A percentile compares a stretch with the other conserved stretches of the same genome.
Evolutionary conservation across 2,888 invertebrate species (phyloP).

Genomic region (Notocelia uddmanniana): DNA sequence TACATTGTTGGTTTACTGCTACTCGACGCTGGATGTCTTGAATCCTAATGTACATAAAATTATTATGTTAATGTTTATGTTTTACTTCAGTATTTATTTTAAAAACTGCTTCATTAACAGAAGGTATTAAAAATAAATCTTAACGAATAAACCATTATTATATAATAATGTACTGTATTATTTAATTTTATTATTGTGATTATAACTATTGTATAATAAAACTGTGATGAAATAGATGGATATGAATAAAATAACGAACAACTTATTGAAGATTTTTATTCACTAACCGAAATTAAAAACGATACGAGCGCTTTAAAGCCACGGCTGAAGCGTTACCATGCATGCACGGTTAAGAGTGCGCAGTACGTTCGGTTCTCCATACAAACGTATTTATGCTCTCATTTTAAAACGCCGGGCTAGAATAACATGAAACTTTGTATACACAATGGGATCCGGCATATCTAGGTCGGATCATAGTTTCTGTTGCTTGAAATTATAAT

Average conservation of each 20-base stretch:
- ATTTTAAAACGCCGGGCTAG: no score
- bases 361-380: no score
- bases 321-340: no score
- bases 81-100: background rate
- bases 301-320: no score
- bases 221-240: constrained; percentile 60
- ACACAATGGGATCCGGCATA: no score
- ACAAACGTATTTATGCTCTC: no score
- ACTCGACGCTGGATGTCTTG: constrained; percentile 3
- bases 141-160: constrained; percentile 46
- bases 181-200: constrained; percentile 57
- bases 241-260: constrained; percentile 42
- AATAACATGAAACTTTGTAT: no score
- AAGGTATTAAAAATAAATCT: background rate
- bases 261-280: background rate
- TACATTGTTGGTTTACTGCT: background rate
- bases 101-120: background rate
- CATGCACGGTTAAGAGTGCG: no score
- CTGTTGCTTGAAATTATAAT: no score
- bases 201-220: constrained; percentile 51
- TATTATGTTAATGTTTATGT: no score
- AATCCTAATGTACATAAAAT: background rate
- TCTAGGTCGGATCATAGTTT: no score
- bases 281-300: no score
- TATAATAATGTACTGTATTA: constrained; percentile 46